Evolutionary conservation across 2,797 vertebrate species (phyloP).

Genomic region (Tangara arthus): DNA sequence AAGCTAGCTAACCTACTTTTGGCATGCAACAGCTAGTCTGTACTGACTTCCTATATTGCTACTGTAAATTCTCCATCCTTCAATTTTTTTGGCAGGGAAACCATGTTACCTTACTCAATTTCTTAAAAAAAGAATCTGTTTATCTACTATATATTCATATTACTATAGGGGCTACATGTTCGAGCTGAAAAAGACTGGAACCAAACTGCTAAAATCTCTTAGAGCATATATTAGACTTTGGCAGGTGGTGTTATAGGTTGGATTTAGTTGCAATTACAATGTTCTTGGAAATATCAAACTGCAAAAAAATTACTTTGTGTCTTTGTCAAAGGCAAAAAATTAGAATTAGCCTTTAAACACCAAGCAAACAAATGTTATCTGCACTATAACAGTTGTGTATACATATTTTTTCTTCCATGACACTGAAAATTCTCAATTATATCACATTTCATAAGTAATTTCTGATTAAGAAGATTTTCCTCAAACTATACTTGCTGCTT

Average conservation of each 20-base stretch:
- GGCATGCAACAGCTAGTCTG: background rate
- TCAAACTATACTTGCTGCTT: background rate
- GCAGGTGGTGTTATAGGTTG: background rate
- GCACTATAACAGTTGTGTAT: background rate
- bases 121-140: background rate
- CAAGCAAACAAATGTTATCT: background rate
- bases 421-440: background rate
- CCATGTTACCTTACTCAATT: background rate
- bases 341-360: background rate
- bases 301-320: background rate
- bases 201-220: background rate
- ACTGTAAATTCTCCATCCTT: background rate
- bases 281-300: background rate
- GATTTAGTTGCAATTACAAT: background rate
- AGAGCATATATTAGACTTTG: background rate
- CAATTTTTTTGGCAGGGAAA: background rate
- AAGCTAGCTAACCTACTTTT: background rate
- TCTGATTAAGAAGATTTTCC: background rate
- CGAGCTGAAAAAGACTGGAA: background rate
- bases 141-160: background rate
- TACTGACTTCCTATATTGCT: background rate
- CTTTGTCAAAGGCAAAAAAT: background rate
- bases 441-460: background rate
- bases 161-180: background rate
- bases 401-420: background rate